Conservation (phyloP, 2,888 invertebrate genomes). For the Eilema sororculum region DNA sequence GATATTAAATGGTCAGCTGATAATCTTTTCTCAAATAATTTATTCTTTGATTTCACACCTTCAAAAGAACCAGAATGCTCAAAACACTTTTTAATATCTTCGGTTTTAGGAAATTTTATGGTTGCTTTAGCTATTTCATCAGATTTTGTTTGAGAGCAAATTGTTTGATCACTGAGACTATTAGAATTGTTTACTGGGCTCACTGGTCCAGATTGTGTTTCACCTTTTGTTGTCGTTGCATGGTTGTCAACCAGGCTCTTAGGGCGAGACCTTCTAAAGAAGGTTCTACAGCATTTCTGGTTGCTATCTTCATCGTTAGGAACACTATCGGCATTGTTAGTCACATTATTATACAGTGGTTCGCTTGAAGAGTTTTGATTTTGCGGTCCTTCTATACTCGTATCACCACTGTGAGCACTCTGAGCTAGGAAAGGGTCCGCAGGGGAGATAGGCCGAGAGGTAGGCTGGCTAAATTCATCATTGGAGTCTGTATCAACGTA, state of each 20-base stretch:
- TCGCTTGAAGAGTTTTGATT: slow-evolving; percentile 63
- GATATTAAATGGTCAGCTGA: slow-evolving; percentile 84
- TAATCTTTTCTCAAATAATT: slow-evolving; percentile 81
- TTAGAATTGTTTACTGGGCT: slow-evolving; percentile 79
- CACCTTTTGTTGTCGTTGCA: slow-evolving; percentile 67
- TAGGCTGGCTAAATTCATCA: slow-evolving; percentile 77
- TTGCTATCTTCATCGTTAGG: slow-evolving; percentile 73
- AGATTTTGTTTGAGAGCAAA: slow-evolving; percentile 72
- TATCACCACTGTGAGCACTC: slow-evolving; percentile 71
- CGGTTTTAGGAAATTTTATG: slow-evolving; percentile 77
- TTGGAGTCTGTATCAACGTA: slow-evolving; percentile 83
- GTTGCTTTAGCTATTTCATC: slow-evolving; percentile 81
- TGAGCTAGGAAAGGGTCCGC: slow-evolving; percentile 82
- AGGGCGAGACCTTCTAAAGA: slow-evolving; percentile 80
- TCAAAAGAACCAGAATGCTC: slow-evolving; percentile 83
- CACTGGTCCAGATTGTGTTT: slow-evolving; percentile 67
- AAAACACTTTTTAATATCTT: slow-evolving; percentile 75
- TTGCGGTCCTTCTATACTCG: slow-evolving; percentile 60
- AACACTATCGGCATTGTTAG: slow-evolving; percentile 56
- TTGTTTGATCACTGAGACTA: slow-evolving; percentile 74
- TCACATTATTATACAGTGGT: slow-evolving; percentile 60
- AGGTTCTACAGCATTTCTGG: slow-evolving; percentile 79
- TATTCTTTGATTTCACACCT: slow-evolving; percentile 79
- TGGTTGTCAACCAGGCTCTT: slow-evolving; percentile 77
- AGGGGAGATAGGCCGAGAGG: slow-evolving; percentile 82